A percentile compares a stretch with the other conserved stretches of the same genome.
Conservation (phyloP, 2,888 invertebrate species). For the Sepiola atlantica region DNA sequence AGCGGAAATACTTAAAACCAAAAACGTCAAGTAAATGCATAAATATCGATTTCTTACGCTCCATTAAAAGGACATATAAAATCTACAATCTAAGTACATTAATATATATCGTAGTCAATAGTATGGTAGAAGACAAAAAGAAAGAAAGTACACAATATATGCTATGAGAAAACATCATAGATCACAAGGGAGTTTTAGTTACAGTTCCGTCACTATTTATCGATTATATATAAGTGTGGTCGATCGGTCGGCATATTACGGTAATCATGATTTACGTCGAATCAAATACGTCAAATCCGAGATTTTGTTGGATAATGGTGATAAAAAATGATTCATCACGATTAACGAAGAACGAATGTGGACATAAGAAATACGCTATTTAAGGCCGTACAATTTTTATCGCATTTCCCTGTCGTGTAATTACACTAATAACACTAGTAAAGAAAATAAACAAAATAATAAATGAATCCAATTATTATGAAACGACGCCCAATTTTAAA, state of each 20-base stretch:
- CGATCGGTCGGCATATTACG: background rate
- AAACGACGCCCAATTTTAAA: no score
- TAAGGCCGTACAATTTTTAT: background rate
- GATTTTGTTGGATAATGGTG: background rate
- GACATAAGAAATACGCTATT: background rate
- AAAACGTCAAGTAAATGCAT: background rate
- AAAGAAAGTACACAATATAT: background rate
- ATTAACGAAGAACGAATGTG: background rate
- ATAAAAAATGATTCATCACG: background rate
- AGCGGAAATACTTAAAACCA: background rate
- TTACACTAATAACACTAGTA: background rate
- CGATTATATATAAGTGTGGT: background rate
- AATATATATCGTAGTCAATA: background rate
- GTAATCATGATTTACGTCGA: background rate
- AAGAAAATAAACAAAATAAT: no score
- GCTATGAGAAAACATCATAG: background rate
- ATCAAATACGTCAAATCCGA: background rate
- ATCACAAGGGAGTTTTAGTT: background rate
- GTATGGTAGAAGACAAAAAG: background rate
- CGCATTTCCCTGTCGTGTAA: background rate
- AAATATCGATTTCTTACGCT: background rate
- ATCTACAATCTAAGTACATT: background rate
- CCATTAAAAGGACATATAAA: background rate
- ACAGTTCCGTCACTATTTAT: background rate
- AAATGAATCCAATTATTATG: background rate